Base-by-base conservation (phyloP, 2,113 vertebrate species). In the Anas platyrhynchos region DNA sequence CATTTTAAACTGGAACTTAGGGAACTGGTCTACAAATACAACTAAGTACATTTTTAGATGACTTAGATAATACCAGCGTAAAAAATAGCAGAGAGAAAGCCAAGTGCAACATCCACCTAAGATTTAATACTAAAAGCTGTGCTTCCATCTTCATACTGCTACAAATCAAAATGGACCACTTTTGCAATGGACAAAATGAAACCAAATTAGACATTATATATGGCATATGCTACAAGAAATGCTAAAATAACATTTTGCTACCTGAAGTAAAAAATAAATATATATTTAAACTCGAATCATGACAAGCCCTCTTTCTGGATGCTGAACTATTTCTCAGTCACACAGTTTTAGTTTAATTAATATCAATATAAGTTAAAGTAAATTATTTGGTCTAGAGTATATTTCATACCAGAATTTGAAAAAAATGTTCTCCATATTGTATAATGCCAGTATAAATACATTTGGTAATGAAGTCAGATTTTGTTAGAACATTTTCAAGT, bases 391-490 rank as follows among this genome's bases (percentile, higher is more conserved):
- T 89, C 86, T 87, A 96, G 91, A 81, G 34, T 82, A 84, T 25
- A 68, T 32, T 93, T 96, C 79, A 89, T 94, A 91, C 89, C 82
- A 94, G 32, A 94, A 94, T 88, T 89, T 41, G 77, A 82, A 69
- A 81, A 34, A 96, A 93, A 83, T 56, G 67, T 88, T 77, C 88
- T 92, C 62, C 81, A 22, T 76, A 72, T 59, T 89, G 86, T 77
- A 75, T 87, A 55, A 96, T 98, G 99, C 98, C 99, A 99, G 98
- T 95, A 98, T 98, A 99, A 99, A 99, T 98, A 99, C 88, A 99
- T 99, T 99, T 98, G 98, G 98, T 99, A 96, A 98, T 99, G 98
- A 99, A 98, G 98, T 99, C 99, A 99, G 98, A 98, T 98, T 98
- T 98, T 98, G 98, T 98, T 98, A 98, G 98, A 97, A 97, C 97